These are phyloP conservation scores for Sialis lutaria DNA, from an alignment of 2,888 invertebrate species.

Conservation along the genomic window DNA sequence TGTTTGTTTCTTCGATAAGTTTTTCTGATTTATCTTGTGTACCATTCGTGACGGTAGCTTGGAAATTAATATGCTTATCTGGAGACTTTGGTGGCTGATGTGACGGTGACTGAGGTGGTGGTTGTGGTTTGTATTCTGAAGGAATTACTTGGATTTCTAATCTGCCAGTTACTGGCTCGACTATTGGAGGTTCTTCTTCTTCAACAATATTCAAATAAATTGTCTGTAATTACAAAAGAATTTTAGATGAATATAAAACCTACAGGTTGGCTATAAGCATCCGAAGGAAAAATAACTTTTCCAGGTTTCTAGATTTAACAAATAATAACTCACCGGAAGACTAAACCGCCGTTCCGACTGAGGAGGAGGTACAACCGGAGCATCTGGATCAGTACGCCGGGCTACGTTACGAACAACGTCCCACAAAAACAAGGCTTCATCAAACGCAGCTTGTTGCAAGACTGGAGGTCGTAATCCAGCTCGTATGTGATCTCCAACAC, in stretches of 20 bases:
- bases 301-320: not conserved
- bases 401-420: constrained; percentile 71
- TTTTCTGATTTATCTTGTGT: not conserved
- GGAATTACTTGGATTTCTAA: constrained; percentile 66
- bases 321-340: constrained; percentile 3
- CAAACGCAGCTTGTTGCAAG: constrained; percentile 74
- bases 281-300: too few species aligned
- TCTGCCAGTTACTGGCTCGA: constrained; percentile 44
- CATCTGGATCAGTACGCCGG: constrained; percentile 29
- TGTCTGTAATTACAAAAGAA: constrained; percentile 9
- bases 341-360: constrained; percentile 21
- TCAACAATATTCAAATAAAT: constrained; percentile 11
- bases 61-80: too few species aligned
- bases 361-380: constrained; percentile 21
- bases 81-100: not conserved
- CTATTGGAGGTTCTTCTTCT: constrained; percentile 1
- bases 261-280: too few species aligned
- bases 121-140: constrained; percentile 14
- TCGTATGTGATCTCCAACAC: constrained; percentile 32
- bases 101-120: constrained; percentile 1
- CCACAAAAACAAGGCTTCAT: constrained; percentile 60
- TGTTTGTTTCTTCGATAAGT: not conserved
- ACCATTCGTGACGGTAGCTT: not conserved
- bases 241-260: not conserved
- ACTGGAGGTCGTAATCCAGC: constrained; percentile 58